Base-by-base conservation (phyloP, 2,797 vertebrate genomes). In the Crocodylus rhombifer region DNA sequence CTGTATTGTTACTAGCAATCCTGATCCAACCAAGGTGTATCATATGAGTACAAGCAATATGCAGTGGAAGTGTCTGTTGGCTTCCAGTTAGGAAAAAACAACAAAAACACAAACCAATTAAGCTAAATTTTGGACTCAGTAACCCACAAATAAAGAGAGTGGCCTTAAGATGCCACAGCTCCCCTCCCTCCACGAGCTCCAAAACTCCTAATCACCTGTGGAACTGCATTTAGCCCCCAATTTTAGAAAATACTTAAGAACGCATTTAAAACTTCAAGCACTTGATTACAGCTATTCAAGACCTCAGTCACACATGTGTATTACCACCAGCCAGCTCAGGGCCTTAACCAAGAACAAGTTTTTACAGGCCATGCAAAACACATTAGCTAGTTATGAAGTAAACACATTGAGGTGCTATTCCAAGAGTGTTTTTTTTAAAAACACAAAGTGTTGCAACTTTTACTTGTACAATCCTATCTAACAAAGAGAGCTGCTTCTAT, bases 331-430 rank as follows among this genome's bases (percentile, higher is more conserved):
- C 21, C 95, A 91, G 89, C 63, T 0, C 89, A 1, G 60, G 55
- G 86, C 89, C 77, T 81, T 74, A 79, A 80, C 62, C 61, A 64
- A 28, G 51, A 80, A 76, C 89, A 94, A 94, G 92, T 80, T 83
- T 77, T 95, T 81, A 89, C 82, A 94, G 84, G 95, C 82, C 78
- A 62, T 64, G 4, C 14, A 17, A 42, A 51, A 55, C 28, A n/a
- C 62, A 13, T 4, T 25, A 56, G 14, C 21, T 18, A 36, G 58
- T 42, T 30, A 14, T 33, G 60, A 51, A 28, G 16, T 12, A 60
- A 71, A 73, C 58, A 61, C 58, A 33, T 14, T 2, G 26, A 63
- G 36, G 30, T 85, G 51, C 16, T 1, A 0, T 23, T 90, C 79
- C 85, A 84, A 93, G 82, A 0, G 3, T 6, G 84, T 65, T 80